Base-by-base conservation (phyloP, 2,888 invertebrate genomes). In the Amiota communis region DNA sequence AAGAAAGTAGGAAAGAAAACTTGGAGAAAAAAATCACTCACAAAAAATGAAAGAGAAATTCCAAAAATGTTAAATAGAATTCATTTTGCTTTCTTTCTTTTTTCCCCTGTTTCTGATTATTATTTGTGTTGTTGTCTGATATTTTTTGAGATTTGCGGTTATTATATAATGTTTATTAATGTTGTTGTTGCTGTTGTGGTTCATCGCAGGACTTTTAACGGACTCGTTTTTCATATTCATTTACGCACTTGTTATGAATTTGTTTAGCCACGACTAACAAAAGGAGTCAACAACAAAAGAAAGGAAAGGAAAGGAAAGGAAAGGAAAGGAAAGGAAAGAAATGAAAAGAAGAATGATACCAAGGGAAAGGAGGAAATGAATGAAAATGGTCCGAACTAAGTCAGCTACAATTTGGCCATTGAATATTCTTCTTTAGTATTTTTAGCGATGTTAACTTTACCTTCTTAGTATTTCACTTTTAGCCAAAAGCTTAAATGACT, bases 11-110 rank as follows among this genome's bases (percentile, higher is more conserved):
- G 36, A 6, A 36, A 36, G 36, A 36, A 53, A 71, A 74, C 53
- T 23, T 49, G 49, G 20, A 64, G 47, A 23, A 57, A 17, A 53
- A 20, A 36, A 36, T 36, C 36, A 36, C n/a, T n/a, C 36, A 36
- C 36, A 36, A 6, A 36, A 36, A 74, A 71, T 74, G 75, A 82
- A 74, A 75, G 74, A 77, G 74, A 78, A 79, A 75, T 79, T 76
- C 79, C 76, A 75, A 80, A 80, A 82, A 83, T 85, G 82, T 83
- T 83, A 81, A 83, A 83, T 78, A 83, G 78, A 83, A 85, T 83
- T 83, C 79, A 82, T 83, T 82, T 83, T 80, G 72, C 80, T 79
- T 77, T 77, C 36, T 4, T 36, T 23, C 3, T 23, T 3, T 3
- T 36, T 6, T 6, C 36, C 36, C 36, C 36, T 23, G 23, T 2